Base-by-base conservation (phyloP, 2,113 vertebrate genomes). In the Ifrita kowaldi region DNA sequence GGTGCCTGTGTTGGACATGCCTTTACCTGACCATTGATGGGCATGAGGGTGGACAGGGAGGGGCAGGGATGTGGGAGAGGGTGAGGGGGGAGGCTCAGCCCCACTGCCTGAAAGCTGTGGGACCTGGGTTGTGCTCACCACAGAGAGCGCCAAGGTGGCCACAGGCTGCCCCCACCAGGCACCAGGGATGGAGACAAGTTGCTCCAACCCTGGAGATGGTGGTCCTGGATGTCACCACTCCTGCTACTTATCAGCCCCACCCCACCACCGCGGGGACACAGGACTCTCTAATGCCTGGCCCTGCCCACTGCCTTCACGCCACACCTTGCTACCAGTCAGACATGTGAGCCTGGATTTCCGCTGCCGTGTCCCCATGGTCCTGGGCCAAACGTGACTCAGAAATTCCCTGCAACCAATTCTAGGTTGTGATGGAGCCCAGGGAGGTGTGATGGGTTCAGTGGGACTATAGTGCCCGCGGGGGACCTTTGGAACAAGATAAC, bases 401-500 rank as follows among this genome's bases (percentile, higher is more conserved):
- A 74, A 37, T 28, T 14, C 10, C 70, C 53, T 6, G 3, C 32
- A 59, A n/a, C 16, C 33, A 24, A 5, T 33, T 63, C n/a, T 24
- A 69, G 42, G 56, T 65, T 3, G 3, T 33, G 50, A 69, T 19
- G 28, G 32, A 94, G 47, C 24, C 52, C 78, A 14, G 39, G 60
- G 60, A 89, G 47, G 63, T 39, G 35, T n/a, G n/a, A 91, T 90
- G 74, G 46, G 42, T 78, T 87, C 71, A 57, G 44, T 27, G 23
- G 57, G 33, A 17, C 70, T n/a, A 11, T 5, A 6, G 49, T 85
- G 44, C 93, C 87, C 2, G 19, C 28, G 3, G 23, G 56, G 68
- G 71, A 96, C 91, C 96, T 97, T 96, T 97, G 93, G 95, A 97
- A 97, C 87, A 95, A 90, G 97, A 96, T 97, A 96, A 95, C 64